These are phyloP conservation scores for Danaus melanippus DNA, from an alignment of 1,140 invertebrate genomes.

Conservation along the genomic window DNA sequence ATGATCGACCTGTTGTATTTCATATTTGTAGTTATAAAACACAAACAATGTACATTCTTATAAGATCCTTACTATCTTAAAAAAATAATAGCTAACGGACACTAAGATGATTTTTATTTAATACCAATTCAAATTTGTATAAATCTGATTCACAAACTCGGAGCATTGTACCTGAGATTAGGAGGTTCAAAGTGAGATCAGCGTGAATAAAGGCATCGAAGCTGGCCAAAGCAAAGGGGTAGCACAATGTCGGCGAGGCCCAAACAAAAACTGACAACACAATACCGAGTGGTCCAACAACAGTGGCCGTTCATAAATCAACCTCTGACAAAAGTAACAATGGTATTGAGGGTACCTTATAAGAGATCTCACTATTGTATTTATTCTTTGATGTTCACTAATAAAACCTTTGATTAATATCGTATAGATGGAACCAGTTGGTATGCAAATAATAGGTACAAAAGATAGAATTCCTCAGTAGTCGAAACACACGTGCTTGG, in stretches of 20 bases:
- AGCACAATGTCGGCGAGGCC: slow-evolving; percentile 62
- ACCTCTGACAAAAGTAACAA: slow-evolving; percentile 70
- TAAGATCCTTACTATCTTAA: no score
- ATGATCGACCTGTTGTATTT: no score
- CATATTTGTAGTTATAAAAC: no score
- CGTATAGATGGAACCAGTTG: slow-evolving; percentile 66
- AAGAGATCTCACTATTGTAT: slow-evolving; percentile 71
- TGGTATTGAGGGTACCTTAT: slow-evolving; percentile 70
- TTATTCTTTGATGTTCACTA: slow-evolving; percentile 71
- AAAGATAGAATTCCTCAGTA: slow-evolving; percentile 53
- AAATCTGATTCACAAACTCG: slow-evolving; percentile 27
- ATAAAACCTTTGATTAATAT: slow-evolving; percentile 73
- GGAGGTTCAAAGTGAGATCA: slow-evolving; percentile 64
- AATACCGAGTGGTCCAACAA: slow-evolving; percentile 67
- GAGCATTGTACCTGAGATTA: slow-evolving; percentile 51
- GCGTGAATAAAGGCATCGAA: slow-evolving; percentile 60
- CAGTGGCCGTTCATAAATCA: slow-evolving; percentile 71
- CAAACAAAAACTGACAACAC: slow-evolving; percentile 70
- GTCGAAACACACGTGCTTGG: slow-evolving; percentile 63
- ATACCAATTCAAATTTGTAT: slow-evolving; percentile 20
- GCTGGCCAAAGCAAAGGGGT: slow-evolving; percentile 59
- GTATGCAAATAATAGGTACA: slow-evolving; percentile 69
- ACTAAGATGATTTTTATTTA: neutral
- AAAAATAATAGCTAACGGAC: no score
- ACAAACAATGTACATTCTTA: no score